Evolutionary conservation across 37 sponge, comb jelly and placozoan species (phyloP).

Genomic region (Ephydatia muelleri): DNA sequence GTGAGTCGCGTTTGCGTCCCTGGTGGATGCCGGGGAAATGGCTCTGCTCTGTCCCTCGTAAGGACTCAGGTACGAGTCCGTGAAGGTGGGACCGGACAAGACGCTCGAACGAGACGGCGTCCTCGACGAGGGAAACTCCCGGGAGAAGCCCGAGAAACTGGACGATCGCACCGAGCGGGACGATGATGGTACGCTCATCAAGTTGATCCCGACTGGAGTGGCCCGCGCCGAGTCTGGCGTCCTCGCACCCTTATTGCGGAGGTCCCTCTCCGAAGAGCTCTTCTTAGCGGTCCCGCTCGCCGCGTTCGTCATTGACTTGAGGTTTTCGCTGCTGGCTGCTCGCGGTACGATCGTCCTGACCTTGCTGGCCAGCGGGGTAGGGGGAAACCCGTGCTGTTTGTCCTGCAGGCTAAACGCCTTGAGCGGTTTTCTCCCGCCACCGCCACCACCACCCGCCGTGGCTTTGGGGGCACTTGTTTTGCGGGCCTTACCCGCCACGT

Average conservation of each 20-base stretch:
- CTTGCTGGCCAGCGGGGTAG: conserved; percentile 2
- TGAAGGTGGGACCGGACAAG: too few relatives aligned
- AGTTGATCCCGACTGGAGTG: too few relatives aligned
- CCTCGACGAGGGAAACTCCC: background rate
- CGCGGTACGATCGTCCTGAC: conserved; percentile 22
- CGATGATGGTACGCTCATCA: too few relatives aligned
- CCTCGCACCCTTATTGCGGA: background rate
- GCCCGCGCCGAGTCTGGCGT: background rate
- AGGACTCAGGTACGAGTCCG: too few relatives aligned
- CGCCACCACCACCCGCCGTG: conserved; percentile 40
- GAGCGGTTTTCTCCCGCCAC: background rate
- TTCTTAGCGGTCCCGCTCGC: conserved; percentile 26
- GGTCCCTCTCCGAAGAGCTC: conserved; percentile 41
- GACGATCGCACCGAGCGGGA: too few relatives aligned
- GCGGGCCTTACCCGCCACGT: background rate
- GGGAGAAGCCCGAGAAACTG: too few relatives aligned
- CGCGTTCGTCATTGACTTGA: conserved; percentile 15
- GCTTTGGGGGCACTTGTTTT: background rate
- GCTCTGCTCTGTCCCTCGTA: too few relatives aligned
- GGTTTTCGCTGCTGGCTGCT: conserved; percentile 43
- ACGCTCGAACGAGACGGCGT: background rate
- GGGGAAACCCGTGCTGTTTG: conserved; percentile 11
- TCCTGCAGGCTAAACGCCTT: conserved; percentile 1
- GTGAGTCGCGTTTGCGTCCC: too few relatives aligned
- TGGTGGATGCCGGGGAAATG: too few relatives aligned